Evolutionary conservation across 2,113 vertebrate species (phyloP), one percentile per base, ranked within the genome.

Genomic region (Aspidoscelis tigris): DNA sequence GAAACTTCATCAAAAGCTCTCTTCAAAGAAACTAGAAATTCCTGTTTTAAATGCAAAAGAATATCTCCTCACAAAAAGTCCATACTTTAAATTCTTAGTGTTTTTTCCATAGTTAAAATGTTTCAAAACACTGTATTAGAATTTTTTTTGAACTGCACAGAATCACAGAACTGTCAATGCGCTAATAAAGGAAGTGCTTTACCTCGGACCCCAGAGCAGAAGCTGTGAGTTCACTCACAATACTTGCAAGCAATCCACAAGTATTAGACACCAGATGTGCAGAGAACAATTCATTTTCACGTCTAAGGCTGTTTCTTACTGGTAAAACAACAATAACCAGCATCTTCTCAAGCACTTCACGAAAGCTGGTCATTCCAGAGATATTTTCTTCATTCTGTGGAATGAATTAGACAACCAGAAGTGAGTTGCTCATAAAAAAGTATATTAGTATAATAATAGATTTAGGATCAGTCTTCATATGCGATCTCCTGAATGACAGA

Each of bases 301-400:
- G 97, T 91, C 98, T 96, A 73, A 99, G 95, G 86, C 97, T 98
- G 87, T 99, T 99, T 78, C 98, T 97, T 73, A 99, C 98, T 0
- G 99, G 99, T 20, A 99, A 95, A 81, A 99, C 98, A 84, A 99
- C 99, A 83, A 99, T 99, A 82, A 99, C 98, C 86, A 99, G 91
- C 99, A 99, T 99, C 91, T 99, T 99, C 91, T 99, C 99, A 80
- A 99, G 91, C 24, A 99, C 99, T 91, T 99, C 99, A 4, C 98
- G 97, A 89, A 99, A 99, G 89, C 98, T 99, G 20, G 98, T 98
- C 97, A 99, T 98, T 20, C 98, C 98, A 83, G 98, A 99, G 86
- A 99, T 95, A 89, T 98, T 99, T 94, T 99, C 99, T 91, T 99
- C 99, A 8, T 96, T 99, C 99, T 99, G 83, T 39, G 66, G 26